phyloP scores from a whole-genome alignment of 2,888 invertebrate species.

The Protonemura montana region DNA sequence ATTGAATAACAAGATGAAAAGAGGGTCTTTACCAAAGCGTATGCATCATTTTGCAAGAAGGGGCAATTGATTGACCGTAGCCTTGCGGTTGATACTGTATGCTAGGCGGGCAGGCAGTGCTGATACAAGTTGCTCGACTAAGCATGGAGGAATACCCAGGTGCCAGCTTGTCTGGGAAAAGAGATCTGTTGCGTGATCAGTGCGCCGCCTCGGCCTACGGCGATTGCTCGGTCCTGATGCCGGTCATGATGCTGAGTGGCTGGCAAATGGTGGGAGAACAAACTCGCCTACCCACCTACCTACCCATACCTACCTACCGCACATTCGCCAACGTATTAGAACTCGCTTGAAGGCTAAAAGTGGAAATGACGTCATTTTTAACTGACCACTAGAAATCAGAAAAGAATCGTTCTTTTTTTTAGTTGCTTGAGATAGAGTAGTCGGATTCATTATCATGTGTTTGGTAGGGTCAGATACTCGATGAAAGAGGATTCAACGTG shows the following conservation, averaged over 20 bases:
- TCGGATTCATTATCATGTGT: not conserved
- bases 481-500: not conserved
- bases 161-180: constrained; percentile 20
- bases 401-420: not conserved
- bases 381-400: constrained; percentile 22
- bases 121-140: not conserved
- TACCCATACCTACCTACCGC: constrained; percentile 18
- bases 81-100: not conserved
- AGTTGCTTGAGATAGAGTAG: not conserved
- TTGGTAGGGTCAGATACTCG: not conserved
- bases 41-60: not conserved
- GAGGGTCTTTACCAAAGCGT: not conserved
- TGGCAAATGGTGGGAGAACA: not conserved
- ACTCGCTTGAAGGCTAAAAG: constrained; percentile 21
- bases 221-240: not conserved
- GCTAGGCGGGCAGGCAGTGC: not conserved
- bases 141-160: constrained; percentile 20
- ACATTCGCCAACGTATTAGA: constrained; percentile 22
- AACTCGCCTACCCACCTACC: not conserved
- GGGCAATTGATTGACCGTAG: not conserved
- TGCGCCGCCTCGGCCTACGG: not conserved
- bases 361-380: constrained; percentile 23
- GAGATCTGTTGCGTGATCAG: not conserved
- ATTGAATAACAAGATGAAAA: not conserved
- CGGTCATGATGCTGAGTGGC: not conserved